Base-by-base conservation (phyloP, 1,140 invertebrate genomes). In the Zaprionus africanus region DNA sequence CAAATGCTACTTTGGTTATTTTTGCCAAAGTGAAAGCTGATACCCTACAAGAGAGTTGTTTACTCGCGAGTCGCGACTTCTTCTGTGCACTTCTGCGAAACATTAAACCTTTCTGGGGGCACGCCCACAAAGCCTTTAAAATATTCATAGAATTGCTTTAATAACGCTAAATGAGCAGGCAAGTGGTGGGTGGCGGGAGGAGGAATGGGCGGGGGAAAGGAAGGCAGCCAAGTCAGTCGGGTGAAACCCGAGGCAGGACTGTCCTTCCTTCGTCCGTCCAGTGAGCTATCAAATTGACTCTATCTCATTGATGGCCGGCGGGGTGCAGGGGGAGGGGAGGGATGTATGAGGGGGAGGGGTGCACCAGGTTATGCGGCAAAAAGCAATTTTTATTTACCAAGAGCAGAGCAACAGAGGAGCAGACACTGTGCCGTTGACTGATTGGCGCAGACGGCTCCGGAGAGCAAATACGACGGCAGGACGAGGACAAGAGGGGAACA, bases 121-220 rank as follows among this genome's bases (percentile, higher is more conserved):
- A 57, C 26, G n/a, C 22, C 24, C 56, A 49, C 57, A 80, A 76
- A 85, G 75, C 85, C 79, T 74, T 85, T 90, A 90, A 88, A 88
- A 90, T 88, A 88, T 88, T 88, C 81, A 88, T 88, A 79, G 85
- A 85, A 88, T 90, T 79, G 85, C 85, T 90, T 88, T 88, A 88
- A 85, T 88, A 88, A 88, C 81, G 81, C 63, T 62, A 88, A 88
- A 88, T 84, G 81, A 84, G 84, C 78, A 78, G 76, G 72, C 74
- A 28, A 67, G 36, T 57, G 56, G 51, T 41, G 34, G 17, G 2
- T 2, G 26, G 49, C 31, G 46, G 41, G 43, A 2, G 31, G 3
- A 24, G 13, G 22, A 11, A n/a, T 5, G 28, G 36, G 57, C 59
- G n/a, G n/a, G 0, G 6, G 36, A 13, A 15, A 13, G 1, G 13